A percentile compares a stretch with the other conserved stretches of the same genome.
Evolutionary conservation across 2,797 vertebrate genomes (phyloP).

Genomic region (Echeneis naucrates): DNA sequence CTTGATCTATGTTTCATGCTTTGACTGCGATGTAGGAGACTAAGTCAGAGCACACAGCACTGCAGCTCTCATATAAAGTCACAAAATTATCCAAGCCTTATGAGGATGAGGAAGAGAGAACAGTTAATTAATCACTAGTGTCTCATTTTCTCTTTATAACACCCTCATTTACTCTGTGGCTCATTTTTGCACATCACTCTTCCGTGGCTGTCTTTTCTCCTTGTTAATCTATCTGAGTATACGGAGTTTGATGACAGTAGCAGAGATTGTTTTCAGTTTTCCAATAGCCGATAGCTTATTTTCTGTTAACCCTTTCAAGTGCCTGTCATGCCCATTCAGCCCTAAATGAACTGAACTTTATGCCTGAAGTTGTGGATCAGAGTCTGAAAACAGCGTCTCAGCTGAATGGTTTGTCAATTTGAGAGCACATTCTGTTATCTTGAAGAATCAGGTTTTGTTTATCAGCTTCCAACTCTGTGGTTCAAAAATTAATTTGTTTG

Average conservation of each 20-base stretch:
- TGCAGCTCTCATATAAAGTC: slow-evolving; percentile 42
- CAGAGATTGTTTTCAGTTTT: slow-evolving; percentile 19
- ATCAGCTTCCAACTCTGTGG: slow-evolving; percentile 8
- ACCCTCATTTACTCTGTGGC: slow-evolving; percentile 57
- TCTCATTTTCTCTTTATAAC: slow-evolving; percentile 62
- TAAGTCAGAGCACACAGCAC: slow-evolving; percentile 20
- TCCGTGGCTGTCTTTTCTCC: slow-evolving; percentile 7
- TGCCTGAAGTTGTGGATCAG: not conserved
- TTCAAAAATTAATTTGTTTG: slow-evolving; percentile 17
- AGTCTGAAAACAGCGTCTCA: slow-evolving; percentile 7
- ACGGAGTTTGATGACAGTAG: slow-evolving; percentile 20
- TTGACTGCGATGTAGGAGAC: slow-evolving; percentile 46
- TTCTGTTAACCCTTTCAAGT: slow-evolving; percentile 1
- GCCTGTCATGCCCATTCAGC: slow-evolving; percentile 3
- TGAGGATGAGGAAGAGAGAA: slow-evolving; percentile 47
- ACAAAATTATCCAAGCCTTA: slow-evolving; percentile 57
- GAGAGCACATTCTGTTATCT: slow-evolving; percentile 7
- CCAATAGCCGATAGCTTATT: not conserved
- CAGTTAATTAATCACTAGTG: slow-evolving; percentile 67
- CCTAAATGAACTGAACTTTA: slow-evolving; percentile 4
- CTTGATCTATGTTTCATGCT: slow-evolving; percentile 80
- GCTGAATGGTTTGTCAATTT: slow-evolving; percentile 3
- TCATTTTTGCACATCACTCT: slow-evolving; percentile 47
- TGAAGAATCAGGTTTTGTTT: slow-evolving; percentile 17
- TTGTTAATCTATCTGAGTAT: slow-evolving; percentile 10